phyloP scores from a whole-genome alignment of 2,113 vertebrate species.

The Melanotaenia duboulayi region DNA sequence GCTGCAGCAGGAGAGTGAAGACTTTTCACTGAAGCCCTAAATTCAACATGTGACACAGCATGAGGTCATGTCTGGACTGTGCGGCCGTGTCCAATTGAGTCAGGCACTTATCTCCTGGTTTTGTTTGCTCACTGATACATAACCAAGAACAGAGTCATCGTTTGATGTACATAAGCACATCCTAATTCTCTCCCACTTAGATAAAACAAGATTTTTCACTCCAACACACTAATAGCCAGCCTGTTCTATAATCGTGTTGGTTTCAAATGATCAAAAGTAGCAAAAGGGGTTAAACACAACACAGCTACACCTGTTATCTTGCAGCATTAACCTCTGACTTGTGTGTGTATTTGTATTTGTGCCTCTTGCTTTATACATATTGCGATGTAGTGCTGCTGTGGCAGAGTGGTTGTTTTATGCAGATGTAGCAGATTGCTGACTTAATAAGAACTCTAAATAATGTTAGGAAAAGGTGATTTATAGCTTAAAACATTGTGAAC shows the following conservation, averaged over 20 bases:
- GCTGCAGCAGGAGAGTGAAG: slow-evolving; percentile 4
- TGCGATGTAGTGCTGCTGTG: too few species aligned
- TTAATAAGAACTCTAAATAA: too few species aligned
- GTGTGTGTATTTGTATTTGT: too few species aligned
- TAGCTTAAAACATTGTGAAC: too few species aligned
- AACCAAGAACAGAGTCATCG: neutral
- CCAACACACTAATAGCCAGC: neutral
- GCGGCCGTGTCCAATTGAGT: slow-evolving; percentile 6
- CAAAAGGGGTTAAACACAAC: slow-evolving; percentile 32
- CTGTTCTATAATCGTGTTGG: neutral
- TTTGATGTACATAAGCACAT: neutral
- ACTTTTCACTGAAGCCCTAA: slow-evolving; percentile 13
- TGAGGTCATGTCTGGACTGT: slow-evolving; percentile 61
- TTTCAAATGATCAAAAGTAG: slow-evolving; percentile 30
- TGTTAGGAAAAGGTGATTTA: too few species aligned
- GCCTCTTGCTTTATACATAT: too few species aligned
- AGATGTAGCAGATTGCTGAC: too few species aligned
- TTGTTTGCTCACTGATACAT: neutral
- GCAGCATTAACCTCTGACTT: neutral
- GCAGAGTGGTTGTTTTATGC: too few species aligned
- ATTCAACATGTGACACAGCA: slow-evolving; percentile 29
- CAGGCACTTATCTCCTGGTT: slow-evolving; percentile 28
- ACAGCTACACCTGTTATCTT: slow-evolving; percentile 11
- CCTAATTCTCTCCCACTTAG: neutral
- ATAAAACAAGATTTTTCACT: neutral